phyloP scores from a whole-genome alignment of 2,113 vertebrate genomes.

The Equus przewalskii region DNA sequence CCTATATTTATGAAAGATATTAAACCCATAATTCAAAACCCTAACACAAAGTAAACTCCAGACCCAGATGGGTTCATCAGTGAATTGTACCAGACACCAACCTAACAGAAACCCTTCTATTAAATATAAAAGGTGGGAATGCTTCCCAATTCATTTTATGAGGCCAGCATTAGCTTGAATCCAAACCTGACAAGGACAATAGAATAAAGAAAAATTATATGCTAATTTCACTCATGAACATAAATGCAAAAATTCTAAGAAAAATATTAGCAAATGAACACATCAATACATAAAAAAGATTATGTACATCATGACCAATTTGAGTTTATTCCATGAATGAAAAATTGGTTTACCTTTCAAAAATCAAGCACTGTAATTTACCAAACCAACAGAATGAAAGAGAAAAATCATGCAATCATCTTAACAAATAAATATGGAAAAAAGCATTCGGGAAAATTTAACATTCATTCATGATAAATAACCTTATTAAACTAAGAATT shows the following conservation, averaged over 20 bases:
- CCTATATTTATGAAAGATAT: neutral
- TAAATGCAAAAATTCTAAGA: neutral
- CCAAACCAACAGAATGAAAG: neutral
- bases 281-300: neutral
- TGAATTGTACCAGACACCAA: neutral
- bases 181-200: neutral
- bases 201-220: neutral
- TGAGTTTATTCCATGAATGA: neutral
- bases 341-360: neutral
- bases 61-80: neutral
- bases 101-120: neutral
- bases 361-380: neutral
- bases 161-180: neutral
- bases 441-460: neutral
- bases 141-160: neutral
- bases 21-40: slow-evolving; percentile 1
- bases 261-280: neutral
- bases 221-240: neutral
- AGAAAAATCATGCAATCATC: neutral
- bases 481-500: neutral
- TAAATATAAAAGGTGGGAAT: neutral
- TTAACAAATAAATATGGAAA: neutral
- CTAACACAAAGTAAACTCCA: neutral
- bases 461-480: neutral
- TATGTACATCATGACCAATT: neutral